A percentile compares a stretch with the other conserved stretches of the same genome.
These are phyloP conservation scores for Sapajus apella DNA, from an alignment of 2,113 vertebrate species.

Conservation along the genomic window DNA sequence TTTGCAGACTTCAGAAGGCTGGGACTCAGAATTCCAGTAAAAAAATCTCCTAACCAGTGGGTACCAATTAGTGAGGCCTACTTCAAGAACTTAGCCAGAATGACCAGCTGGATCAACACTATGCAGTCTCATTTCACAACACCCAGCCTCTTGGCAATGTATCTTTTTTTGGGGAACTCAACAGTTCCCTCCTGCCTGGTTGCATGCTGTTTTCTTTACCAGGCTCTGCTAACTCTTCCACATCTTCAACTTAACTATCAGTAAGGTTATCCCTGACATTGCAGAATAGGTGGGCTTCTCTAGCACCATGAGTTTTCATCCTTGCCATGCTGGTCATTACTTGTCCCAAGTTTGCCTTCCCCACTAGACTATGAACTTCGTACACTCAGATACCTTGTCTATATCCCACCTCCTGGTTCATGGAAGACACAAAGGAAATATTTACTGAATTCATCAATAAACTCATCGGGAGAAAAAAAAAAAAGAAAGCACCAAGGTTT, in stretches of 20 bases:
- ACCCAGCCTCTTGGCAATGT: neutral
- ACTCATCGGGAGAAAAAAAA: neutral
- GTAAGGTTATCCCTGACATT: neutral
- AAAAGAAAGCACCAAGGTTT: neutral
- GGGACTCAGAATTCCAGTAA: neutral
- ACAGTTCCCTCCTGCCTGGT: neutral
- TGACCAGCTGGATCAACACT: neutral
- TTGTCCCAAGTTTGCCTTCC: neutral
- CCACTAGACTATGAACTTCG: neutral
- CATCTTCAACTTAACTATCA: neutral
- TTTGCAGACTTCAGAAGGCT: neutral
- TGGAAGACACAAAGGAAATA: neutral
- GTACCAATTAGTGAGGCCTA: neutral
- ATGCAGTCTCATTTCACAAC: neutral
- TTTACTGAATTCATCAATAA: neutral
- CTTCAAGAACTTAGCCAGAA: neutral
- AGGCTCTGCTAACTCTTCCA: neutral
- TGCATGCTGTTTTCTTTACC: neutral
- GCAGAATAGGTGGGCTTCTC: neutral
- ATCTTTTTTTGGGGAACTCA: neutral
- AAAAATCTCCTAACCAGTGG: neutral
- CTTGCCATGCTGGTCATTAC: neutral
- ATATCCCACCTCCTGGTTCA: neutral
- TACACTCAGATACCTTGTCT: neutral
- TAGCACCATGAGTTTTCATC: neutral